Conservation (phyloP, 2,797 vertebrate species). For the Hyperoplus immaculatus region DNA sequence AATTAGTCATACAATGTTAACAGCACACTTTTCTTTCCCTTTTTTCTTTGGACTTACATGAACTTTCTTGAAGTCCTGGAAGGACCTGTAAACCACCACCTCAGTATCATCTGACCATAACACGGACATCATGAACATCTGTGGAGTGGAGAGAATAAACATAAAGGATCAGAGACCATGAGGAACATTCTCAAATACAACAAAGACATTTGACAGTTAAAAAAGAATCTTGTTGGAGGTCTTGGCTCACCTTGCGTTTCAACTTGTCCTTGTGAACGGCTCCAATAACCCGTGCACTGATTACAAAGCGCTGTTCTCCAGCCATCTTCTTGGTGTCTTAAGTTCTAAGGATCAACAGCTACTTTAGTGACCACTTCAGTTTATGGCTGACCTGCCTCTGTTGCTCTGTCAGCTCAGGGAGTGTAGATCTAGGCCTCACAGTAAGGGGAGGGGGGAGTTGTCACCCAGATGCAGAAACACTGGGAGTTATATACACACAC, state of each 20-base stretch:
- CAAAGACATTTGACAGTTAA: neutral
- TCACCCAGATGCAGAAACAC: too few relatives aligned
- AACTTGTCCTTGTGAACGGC: constrained; percentile 73
- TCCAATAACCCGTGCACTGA: constrained; percentile 75
- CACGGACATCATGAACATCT: constrained; percentile 84
- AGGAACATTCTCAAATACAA: neutral
- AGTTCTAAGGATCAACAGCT: neutral
- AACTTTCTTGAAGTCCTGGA: constrained; percentile 80
- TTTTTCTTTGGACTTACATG: constrained; percentile 75
- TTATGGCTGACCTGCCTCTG: neutral
- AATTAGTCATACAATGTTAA: neutral
- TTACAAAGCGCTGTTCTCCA: constrained; percentile 64
- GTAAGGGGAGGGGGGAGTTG: neutral
- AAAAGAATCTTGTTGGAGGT: fast-evolving
- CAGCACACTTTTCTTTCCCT: neutral
- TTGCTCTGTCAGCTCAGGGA: fast-evolving
- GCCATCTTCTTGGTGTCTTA: constrained; percentile 55
- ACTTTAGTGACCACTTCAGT: neutral
- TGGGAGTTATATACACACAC: too few relatives aligned
- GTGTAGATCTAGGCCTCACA: neutral
- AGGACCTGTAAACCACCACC: constrained; percentile 83
- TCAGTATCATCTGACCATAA: constrained; percentile 83
- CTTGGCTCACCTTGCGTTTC: constrained; percentile 76
- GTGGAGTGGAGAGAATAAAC: neutral
- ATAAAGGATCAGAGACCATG: neutral